Percentiles rank a stretch among this genome's conserved stretches.
Evolutionary conservation across 2,888 invertebrate species (phyloP).

Genomic region (Leptopilina drosophilae): DNA sequence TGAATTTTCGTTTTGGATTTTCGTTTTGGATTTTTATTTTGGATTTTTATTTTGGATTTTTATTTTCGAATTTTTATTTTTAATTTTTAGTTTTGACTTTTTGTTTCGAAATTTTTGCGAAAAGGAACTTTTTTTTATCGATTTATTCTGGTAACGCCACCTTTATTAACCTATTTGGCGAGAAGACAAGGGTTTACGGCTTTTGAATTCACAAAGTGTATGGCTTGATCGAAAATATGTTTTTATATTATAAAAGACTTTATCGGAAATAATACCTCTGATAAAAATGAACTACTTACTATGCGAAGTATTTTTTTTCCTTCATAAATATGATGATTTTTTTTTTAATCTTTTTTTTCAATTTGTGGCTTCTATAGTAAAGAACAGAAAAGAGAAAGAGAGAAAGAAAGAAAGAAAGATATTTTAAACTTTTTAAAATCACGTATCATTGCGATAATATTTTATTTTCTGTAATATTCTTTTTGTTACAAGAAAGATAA

Average conservation of each 20-base stretch:
- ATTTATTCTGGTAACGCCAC: constrained; percentile 7
- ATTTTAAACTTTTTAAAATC: neutral
- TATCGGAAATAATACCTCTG: constrained; percentile 1
- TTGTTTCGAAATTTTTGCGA: neutral
- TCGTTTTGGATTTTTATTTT: too few species aligned
- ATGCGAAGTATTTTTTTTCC: neutral
- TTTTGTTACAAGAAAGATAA: neutral
- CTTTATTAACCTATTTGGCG: constrained; percentile 15
- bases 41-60: too few species aligned
- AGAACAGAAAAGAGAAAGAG: neutral
- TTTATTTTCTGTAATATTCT: neutral
- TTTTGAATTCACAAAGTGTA: constrained; percentile 13
- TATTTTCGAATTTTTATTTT: too few species aligned
- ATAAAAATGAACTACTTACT: constrained; percentile 6
- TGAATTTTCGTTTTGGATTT: too few species aligned
- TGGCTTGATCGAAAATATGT: constrained; percentile 15
- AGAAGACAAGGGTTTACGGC: constrained; percentile 9
- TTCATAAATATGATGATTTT: neutral
- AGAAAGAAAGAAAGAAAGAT: neutral
- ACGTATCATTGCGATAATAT: neutral
- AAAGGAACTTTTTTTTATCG: neutral
- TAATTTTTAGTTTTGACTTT: neutral
- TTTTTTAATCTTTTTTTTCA: neutral
- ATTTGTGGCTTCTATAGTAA: neutral
- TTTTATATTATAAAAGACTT: constrained; percentile 6